Evolutionary conservation across 2,888 invertebrate species (phyloP), one percentile per base, ranked within the genome.

Genomic region (Deilephila porcellus): DNA sequence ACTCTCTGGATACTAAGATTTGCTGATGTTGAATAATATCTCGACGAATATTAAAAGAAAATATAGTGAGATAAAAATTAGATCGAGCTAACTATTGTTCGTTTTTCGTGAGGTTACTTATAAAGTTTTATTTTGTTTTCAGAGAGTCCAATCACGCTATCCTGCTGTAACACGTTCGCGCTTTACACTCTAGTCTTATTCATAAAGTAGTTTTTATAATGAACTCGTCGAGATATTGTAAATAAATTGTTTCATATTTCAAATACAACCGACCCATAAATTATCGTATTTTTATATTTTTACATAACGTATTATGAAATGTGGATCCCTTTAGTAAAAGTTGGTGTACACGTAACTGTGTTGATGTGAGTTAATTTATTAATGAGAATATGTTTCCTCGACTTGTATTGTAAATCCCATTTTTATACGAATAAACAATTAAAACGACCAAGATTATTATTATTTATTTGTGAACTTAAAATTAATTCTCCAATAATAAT

Each of bases 131-230:
- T 79, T 81, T 34, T 76, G 77, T 80, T 85, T 83, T 32, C 86
- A 86, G 86, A 77, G 79, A 77, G 79, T 76, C 71, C 80, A 70
- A 73, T 72, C 45, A 72, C 77, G 72, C 75, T 73, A 63, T 71
- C 78, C 70, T 78, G 75, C 70, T 78, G 75, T 75, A 73, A 73
- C 75, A 77, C 76, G 60, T 75, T 74, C 71, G 76, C 78, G 77
- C 73, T 82, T 73, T 81, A 76, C 70, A 75, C 74, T 20, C 53
- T 79, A 76, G 71, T 78, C 32, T 60, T 77, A 60, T 74, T 77
- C 62, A 74, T 79, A 74, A 70, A 77, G 76, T 80, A 82, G 75
- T 6, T 67, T 45, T 45, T 45, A 14, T 45, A 52, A 62, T 19
- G 4, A 32, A 67, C 25, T 67, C 25, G 45, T 3, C 45, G 14